Percentiles rank a stretch among this genome's conserved stretches.
These are phyloP conservation scores for Columba guinea DNA, from an alignment of 2,797 vertebrate species.

Conservation along the genomic window DNA sequence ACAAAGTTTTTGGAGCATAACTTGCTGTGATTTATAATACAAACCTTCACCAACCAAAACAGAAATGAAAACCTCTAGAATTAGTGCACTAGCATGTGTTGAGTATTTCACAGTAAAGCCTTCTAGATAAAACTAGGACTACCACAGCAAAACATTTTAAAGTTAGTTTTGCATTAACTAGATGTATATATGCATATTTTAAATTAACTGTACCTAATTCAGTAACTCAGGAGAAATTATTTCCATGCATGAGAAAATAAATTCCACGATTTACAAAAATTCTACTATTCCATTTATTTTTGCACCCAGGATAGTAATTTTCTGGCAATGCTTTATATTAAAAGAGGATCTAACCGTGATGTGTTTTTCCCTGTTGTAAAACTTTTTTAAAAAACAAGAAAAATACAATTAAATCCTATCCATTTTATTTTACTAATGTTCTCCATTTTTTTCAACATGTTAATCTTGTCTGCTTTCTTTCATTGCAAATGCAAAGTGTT, in stretches of 20 bases:
- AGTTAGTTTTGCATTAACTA: not conserved
- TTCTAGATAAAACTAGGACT: not conserved
- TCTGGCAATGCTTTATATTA: not conserved
- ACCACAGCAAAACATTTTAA: not conserved
- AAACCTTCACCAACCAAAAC: not conserved
- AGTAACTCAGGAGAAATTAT: not conserved
- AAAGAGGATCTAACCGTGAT: not conserved
- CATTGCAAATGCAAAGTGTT: not conserved
- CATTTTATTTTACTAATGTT: not conserved
- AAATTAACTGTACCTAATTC: not conserved
- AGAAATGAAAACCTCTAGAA: slow-evolving; percentile 4
- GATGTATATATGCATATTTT: not conserved
- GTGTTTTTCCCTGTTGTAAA: not conserved
- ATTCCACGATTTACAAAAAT: not conserved
- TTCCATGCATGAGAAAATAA: not conserved
- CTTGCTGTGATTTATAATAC: not conserved
- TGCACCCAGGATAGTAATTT: not conserved
- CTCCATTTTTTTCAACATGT: slow-evolving; percentile 2
- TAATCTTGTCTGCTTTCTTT: slow-evolving; percentile 12
- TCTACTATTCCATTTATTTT: not conserved
- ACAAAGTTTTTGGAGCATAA: slow-evolving; percentile 27
- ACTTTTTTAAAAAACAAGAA: not conserved
- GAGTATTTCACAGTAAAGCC: not conserved
- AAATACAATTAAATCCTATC: not conserved
- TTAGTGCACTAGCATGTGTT: not conserved